Base-by-base conservation (phyloP, 2,113 vertebrate species). In the Cololabis saira region DNA sequence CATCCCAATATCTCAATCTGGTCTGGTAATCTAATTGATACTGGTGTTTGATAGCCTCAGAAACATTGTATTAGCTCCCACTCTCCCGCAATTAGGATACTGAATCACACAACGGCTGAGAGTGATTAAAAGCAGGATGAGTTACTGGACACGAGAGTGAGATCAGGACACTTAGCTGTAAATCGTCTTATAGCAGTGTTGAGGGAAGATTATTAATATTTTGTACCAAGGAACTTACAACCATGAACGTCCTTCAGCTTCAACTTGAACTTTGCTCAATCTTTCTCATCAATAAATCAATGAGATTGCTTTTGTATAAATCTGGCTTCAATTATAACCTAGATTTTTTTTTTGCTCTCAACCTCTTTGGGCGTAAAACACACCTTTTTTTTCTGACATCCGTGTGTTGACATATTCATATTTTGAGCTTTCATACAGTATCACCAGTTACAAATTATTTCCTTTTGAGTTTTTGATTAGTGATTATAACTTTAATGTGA, bases 1-100 rank as follows among this genome's bases (percentile, higher is more conserved):
- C 79, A 84, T 89, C 84, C 61, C 30, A 44, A 7, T 73, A 59
- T 74, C 68, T 74, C 56, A 41, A 42, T 63, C 42, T 37, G 47
- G 30, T 63, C 59, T 4, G 9, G 27, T 42, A 43, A 15, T 61
- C 79, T 80, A 65, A 85, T 69, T 84, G 67, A 86, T 76, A 45
- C 9, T 57, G 61, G 59, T 41, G 30, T 67, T 60, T 65, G 67
- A 82, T 80, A 47, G 48, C 41, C 49, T 64, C 57, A 13, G 30
- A 76, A 37, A 70, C 57, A 71, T 71, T 73, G 52, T 54, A 60
- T 74, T 71, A 48, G 53, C 56, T 68, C 21, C 4, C 5, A 15
- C 47, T 73, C 64, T 57, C 0, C 57, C 21, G 44, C 45, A 71
- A 62, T 78, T 43, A 75, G 47, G 33, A 70, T 19, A 74, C 24